Percentiles rank a stretch among this genome's conserved stretches.
phyloP scores from a whole-genome alignment of 2,888 invertebrate species.

The Epirrhoe alternata region DNA sequence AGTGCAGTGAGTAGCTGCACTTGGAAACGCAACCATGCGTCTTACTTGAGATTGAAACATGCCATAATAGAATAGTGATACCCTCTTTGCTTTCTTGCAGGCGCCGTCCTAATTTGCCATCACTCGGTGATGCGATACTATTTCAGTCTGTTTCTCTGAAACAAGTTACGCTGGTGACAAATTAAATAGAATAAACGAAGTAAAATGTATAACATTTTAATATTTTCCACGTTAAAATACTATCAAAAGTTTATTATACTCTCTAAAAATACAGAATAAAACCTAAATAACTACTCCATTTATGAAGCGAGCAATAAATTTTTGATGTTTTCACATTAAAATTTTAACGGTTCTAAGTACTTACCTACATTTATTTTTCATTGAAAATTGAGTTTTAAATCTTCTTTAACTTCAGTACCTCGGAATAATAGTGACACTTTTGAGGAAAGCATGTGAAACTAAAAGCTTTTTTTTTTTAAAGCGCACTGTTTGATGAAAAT shows the following conservation, averaged over 20 bases:
- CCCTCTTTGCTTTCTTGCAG: background rate
- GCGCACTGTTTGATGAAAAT: too few species aligned
- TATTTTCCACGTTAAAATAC: constrained; percentile 27
- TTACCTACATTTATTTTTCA: constrained; percentile 14
- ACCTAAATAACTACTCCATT: constrained; percentile 35
- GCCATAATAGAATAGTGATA: background rate
- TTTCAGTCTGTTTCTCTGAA: too few species aligned
- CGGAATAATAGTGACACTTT: too few species aligned
- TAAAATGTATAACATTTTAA: too few species aligned
- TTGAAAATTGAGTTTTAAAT: background rate
- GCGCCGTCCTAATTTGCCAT: too few species aligned
- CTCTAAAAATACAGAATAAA: constrained; percentile 34
- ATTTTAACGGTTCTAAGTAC: constrained; percentile 21
- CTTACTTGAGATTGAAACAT: constrained; percentile 4
- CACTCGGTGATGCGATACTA: background rate
- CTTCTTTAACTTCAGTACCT: background rate
- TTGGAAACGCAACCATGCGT: constrained; percentile 12
- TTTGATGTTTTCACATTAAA: constrained; percentile 27
- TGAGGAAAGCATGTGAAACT: too few species aligned
- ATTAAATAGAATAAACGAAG: background rate
- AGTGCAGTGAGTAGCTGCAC: constrained; percentile 7
- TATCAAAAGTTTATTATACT: constrained; percentile 35
- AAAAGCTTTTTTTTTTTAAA: too few species aligned
- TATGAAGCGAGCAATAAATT: constrained; percentile 36
- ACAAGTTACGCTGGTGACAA: background rate